phyloP scores from a whole-genome alignment of 2,888 invertebrate species.

The Microctonus hyperodae region DNA sequence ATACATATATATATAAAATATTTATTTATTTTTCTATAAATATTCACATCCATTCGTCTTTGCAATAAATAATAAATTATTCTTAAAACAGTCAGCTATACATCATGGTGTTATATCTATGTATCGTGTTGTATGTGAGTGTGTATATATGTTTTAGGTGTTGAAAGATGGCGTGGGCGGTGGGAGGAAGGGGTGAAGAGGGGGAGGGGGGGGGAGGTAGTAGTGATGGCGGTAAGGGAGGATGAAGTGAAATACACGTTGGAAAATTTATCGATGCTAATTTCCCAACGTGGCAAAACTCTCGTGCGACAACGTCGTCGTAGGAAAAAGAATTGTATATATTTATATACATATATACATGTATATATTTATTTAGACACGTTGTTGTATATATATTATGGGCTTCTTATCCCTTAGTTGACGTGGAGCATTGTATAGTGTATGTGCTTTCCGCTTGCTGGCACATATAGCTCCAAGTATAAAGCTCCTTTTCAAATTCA shows the following conservation, averaged over 20 bases:
- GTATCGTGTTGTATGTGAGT: constrained; percentile 38
- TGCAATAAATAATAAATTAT: constrained; percentile 63
- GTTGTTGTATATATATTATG: constrained; percentile 7
- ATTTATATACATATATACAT: background rate
- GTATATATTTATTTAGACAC: too few species aligned
- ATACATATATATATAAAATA: background rate
- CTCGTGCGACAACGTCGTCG: constrained; percentile 36
- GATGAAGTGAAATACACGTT: constrained; percentile 31
- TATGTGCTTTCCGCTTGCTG: constrained; percentile 34
- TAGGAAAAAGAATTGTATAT: constrained; percentile 39
- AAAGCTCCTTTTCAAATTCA: constrained; percentile 45
- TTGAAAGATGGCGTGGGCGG: constrained; percentile 32
- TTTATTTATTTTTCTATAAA: background rate
- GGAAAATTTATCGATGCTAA: constrained; percentile 63
- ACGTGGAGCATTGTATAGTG: constrained; percentile 2
- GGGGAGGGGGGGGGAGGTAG: background rate
- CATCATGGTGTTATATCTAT: constrained; percentile 61
- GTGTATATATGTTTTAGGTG: constrained; percentile 14
- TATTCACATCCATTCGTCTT: constrained; percentile 24
- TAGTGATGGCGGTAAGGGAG: constrained; percentile 13
- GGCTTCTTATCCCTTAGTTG: constrained; percentile 17
- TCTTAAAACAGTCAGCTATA: constrained; percentile 62
- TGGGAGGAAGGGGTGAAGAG: too few species aligned
- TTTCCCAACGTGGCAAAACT: constrained; percentile 55
- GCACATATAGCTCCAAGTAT: constrained; percentile 42